Base-by-base conservation (phyloP, 2,888 invertebrate genomes). In the Tetrapedia diversipes region DNA sequence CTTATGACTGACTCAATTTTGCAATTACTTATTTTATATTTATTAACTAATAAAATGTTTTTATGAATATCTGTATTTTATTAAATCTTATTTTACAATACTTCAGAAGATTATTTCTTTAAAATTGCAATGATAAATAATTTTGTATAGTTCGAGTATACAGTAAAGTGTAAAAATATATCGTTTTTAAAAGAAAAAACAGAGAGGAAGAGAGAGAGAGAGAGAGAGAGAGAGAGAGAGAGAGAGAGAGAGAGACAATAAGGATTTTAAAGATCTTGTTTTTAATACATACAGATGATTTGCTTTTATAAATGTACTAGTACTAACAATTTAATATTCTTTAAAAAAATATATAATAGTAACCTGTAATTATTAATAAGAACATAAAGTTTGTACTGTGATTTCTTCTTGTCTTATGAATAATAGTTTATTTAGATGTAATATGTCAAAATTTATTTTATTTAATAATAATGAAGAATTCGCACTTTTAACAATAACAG, bases 11-110 rank as follows among this genome's bases (percentile, higher is more conserved):
- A n/a, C 64, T 78, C 59, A 72, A 57, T 73, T 70, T 59, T 71
- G n/a, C n/a, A n/a, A 49, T 39, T 54, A 49, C 34, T 57, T 61
- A 57, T 69, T 85, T 79, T 84, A 69, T 75, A 69, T 64, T 77
- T 79, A 47, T 64, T 34, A 49, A 74, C 56, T 77, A 85, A 83
- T 85, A 85, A 82, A 82, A 74, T 51, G 61, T 82, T 82, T 82
- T 66, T 82, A 73, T 54, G 37, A 71, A 66, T 65, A 72, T 51
- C 37, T 56, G 29, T 69, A 67, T 77, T 72, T 16, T 16, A 41
- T 83, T 72, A 53, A 54, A 39, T 74, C 74, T 84, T 53, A 82
- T 79, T 81, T 76, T 65, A 45, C 60, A 8, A 61, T 39, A 63
- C 60, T 79, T 78, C 49, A 61, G 59, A 47, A 67, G 54, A 27